Evolutionary conservation across 2,888 invertebrate species (phyloP), one percentile per base, ranked within the genome.

Genomic region (Rhopalosiphum nymphaeae): DNA sequence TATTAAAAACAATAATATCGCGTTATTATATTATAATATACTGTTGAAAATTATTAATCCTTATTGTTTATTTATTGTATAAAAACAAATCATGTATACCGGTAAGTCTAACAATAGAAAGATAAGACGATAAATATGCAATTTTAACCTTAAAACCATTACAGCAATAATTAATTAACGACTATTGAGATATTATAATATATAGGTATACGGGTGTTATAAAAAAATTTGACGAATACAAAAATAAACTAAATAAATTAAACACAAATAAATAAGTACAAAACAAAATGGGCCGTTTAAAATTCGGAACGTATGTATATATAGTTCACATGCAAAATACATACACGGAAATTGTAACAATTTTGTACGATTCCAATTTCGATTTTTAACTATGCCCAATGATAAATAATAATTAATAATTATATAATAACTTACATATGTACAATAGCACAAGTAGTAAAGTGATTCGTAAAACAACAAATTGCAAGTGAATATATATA

Each of bases 181-280:
- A 91, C 94, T 94, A 94, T 94, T 94, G 94, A 94, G 94, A 94
- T 94, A 94, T 94, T 87, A 78, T 78, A 94, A 94, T 94, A 90
- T 90, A 89, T 29, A 89, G 25, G 44, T 57, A 44, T 44, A 61
- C 56, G 88, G 46, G 57, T 93, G 46, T 78, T 93, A 67, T 61
- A 92, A 87, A 61, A 91, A 46, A 67, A 42, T 13, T 93, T 26
- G 56, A 89, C 44, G 56, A 89, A 94, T 89, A 90, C 85, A 94
- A 94, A 89, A 85, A 90, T 61, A 90, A 90, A 61, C 90, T 90
- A 90, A 94, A 85, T 94, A 94, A 94, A 89, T 90, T 61, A 86
- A 85, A 90, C 57, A 94, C 93, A 94, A 94, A 94, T 94, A 93
- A 93, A 93, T 93, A 93, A 93, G 46, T 93, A 89, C 56, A 94